Evolutionary conservation across 37 sponge, comb jelly and placozoan genomes (phyloP).

Genomic region (Spongilla lacustris): DNA sequence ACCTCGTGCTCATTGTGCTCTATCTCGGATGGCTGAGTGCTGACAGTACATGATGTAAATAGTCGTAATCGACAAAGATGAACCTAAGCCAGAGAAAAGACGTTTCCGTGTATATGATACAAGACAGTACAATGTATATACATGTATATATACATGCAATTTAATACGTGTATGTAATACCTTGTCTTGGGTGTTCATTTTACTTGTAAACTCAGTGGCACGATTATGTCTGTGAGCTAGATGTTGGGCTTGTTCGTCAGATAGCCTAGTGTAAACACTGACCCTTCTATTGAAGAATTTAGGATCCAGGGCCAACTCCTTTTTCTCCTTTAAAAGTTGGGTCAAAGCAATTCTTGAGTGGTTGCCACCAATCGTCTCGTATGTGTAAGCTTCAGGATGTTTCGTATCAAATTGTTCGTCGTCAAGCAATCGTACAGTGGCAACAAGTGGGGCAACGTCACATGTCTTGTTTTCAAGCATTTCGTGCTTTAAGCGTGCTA

Average conservation of each 20-base stretch:
- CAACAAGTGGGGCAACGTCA: conserved; percentile 36
- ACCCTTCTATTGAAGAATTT: neutral
- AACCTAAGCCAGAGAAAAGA: neutral
- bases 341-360: conserved; percentile 24
- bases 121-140: no score
- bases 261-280: neutral
- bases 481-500: neutral
- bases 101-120: no score
- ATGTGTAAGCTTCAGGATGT: conserved; percentile 31
- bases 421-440: neutral
- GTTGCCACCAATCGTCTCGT: conserved; percentile 43
- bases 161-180: neutral
- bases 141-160: neutral
- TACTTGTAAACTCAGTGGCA: neutral
- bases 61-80: neutral
- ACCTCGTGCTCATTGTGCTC: no score
- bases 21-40: no score
- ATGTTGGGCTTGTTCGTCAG: neutral
- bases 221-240: neutral
- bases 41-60: no score
- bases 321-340: conserved; percentile 6
- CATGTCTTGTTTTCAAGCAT: conserved; percentile 15
- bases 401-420: conserved; percentile 15
- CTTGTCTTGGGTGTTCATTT: neutral
- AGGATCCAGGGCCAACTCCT: neutral